A percentile compares a stretch with the other conserved stretches of the same genome.
These are phyloP conservation scores for Mormyrus hasselquistii DNA, from an alignment of 2,797 vertebrate species.

Conservation along the genomic window DNA sequence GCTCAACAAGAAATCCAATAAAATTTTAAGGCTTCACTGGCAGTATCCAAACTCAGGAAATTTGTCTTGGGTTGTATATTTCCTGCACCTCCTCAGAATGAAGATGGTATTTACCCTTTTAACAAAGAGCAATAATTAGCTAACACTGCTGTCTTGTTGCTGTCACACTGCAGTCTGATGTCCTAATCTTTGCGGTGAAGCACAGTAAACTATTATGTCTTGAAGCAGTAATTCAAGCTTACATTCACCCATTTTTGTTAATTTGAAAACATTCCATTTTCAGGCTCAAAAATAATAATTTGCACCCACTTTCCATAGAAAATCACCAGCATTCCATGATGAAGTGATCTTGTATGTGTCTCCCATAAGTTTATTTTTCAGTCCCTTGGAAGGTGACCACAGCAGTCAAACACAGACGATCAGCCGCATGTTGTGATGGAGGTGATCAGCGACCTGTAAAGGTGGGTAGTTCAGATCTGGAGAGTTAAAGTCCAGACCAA, in stretches of 20 bases:
- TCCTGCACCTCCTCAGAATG: background rate
- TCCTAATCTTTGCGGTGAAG: background rate
- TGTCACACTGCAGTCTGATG: background rate
- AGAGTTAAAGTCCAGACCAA: background rate
- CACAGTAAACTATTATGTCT: background rate
- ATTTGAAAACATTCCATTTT: background rate
- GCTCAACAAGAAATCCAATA: conserved; percentile 5
- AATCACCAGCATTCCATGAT: background rate
- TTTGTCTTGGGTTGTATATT: background rate
- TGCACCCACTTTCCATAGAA: background rate
- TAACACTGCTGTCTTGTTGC: background rate
- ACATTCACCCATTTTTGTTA: background rate
- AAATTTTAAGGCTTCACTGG: background rate
- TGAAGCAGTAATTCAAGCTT: background rate
- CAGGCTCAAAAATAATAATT: background rate
- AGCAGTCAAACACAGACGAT: background rate
- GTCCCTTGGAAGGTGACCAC: background rate
- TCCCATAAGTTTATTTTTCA: background rate
- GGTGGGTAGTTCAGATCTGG: background rate
- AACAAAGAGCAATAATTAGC: background rate
- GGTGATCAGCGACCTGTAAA: background rate
- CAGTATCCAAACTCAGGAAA: background rate
- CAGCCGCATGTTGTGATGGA: background rate
- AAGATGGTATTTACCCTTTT: background rate
- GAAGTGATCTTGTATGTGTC: background rate